Conservation (phyloP, 2,888 invertebrate species). For the Tigriopus californicus region DNA sequence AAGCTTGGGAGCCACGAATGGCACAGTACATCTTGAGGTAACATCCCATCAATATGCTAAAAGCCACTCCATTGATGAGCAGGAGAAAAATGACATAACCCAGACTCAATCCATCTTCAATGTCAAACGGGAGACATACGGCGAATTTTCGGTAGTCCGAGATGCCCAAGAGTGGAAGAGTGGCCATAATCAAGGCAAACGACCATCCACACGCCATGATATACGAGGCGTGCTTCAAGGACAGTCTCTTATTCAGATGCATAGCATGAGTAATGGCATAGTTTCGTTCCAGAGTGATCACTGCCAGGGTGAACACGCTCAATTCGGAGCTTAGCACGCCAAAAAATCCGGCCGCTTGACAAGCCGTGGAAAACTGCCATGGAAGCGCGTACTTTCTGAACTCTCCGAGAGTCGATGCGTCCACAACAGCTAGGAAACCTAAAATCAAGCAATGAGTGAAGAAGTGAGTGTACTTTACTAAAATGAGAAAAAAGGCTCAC, state of each 20-base stretch:
- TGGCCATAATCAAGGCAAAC: conserved; percentile 66
- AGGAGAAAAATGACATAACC: conserved; percentile 78
- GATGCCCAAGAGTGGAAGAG: conserved; percentile 69
- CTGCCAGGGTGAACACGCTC: conserved; percentile 78
- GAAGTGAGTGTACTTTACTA: background rate
- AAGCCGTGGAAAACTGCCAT: conserved; percentile 89
- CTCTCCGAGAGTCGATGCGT: conserved; percentile 84
- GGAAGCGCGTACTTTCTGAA: conserved; percentile 89
- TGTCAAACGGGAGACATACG: conserved; percentile 88
- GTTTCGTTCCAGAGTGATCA: conserved; percentile 84
- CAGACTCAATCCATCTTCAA: conserved; percentile 51
- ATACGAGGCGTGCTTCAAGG: conserved; percentile 68
- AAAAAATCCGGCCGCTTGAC: conserved; percentile 81
- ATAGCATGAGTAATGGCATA: conserved; percentile 95
- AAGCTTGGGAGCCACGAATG: conserved; percentile 76
- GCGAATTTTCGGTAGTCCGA: conserved; percentile 93
- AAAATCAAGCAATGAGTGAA: conserved; percentile 26
- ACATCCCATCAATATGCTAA: conserved; percentile 82
- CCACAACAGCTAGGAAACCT: conserved; percentile 75
- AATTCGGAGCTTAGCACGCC: conserved; percentile 84
- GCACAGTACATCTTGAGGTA: conserved; percentile 95
- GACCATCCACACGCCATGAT: conserved; percentile 88
- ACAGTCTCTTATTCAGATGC: conserved; percentile 80
- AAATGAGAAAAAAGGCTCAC: background rate
- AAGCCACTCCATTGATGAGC: conserved; percentile 78